Evolutionary conservation across 2,797 vertebrate species (phyloP), one percentile per base, ranked within the genome.

Genomic region (Argya squamiceps): DNA sequence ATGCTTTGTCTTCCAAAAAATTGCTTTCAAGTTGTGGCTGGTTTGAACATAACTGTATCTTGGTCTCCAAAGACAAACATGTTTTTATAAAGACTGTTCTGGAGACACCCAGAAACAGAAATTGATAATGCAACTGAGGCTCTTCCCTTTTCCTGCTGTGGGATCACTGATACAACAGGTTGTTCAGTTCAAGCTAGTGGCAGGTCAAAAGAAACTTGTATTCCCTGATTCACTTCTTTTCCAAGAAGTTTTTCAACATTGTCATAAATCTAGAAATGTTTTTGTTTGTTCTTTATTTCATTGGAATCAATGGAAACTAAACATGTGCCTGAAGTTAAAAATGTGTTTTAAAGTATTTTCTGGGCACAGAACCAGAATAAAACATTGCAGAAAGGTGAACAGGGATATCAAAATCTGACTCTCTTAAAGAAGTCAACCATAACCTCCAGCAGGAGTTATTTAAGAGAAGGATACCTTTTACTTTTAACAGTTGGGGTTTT

Each of bases 51-150:
- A 86, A 62, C 20, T 36, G 32, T 76, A 30, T 82, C 32, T 8
- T 70, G 29, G 44, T 69, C 44, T 91, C 29, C 46, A 71, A 76
- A 84, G 81, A 70, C 65, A 91, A 91, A 80, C n/a, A 44, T 67
- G 56, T 89, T 96, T 94, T 91, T 70, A 15, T 77, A 68, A 91
- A 80, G 64, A 20, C 18, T 52, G n/a, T 63, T 89, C 41, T 67
- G 58, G 30, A 68, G 46, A 64, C 60, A 59, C 70, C 50, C 63
- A 64, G 53, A 77, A 88, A 49, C 68, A 95, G 44, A 87, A 92
- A 52, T 55, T 80, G 88, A 91, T 92, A 91, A 32, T 39, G 55
- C 75, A 97, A 91, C 71, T 62, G 94, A 82, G 88, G 19, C 15
- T 87, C 11, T 86, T 76, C 44, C 49, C 15, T 76, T 76, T 73